phyloP scores from a whole-genome alignment of 2,797 vertebrate genomes.

The Moxostoma hubbsi region DNA sequence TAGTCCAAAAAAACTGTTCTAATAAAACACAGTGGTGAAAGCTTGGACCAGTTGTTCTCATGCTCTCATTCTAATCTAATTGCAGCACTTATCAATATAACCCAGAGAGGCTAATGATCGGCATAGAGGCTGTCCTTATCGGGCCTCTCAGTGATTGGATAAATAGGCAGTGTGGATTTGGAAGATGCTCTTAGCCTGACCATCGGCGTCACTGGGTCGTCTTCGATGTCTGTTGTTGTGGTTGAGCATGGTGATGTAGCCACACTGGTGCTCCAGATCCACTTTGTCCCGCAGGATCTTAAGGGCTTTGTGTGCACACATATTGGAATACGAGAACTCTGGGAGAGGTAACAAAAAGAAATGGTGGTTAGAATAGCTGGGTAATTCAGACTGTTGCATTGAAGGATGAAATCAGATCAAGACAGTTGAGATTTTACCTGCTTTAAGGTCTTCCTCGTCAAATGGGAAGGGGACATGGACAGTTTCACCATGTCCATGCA shows the following conservation, averaged over 20 bases:
- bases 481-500: conserved; percentile 90
- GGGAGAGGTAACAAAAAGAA: conserved; percentile 23
- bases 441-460: conserved; percentile 91
- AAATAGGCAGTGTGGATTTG: conserved; percentile 1
- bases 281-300: conserved; percentile 83
- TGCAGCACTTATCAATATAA: conserved; percentile 37
- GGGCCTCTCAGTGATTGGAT: conserved; percentile 1
- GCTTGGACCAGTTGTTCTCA: conserved; percentile 12
- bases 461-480: conserved; percentile 95
- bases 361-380: neutral
- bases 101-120: conserved; percentile 21
- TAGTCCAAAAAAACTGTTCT: conserved; percentile 27
- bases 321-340: conserved; percentile 94
- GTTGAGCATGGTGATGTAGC: conserved; percentile 96
- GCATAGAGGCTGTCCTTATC: conserved; percentile 35
- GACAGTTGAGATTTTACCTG: conserved; percentile 77
- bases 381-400: neutral
- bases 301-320: conserved; percentile 92
- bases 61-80: conserved; percentile 47
- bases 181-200: conserved; percentile 78
- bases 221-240: conserved; percentile 84
- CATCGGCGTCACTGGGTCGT: conserved; percentile 88
- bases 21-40: conserved; percentile 26
- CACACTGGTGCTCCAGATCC: conserved; percentile 94
- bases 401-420: neutral